Base-by-base conservation (phyloP, 2,113 vertebrate genomes). In the Neolamprologus brichardi region DNA sequence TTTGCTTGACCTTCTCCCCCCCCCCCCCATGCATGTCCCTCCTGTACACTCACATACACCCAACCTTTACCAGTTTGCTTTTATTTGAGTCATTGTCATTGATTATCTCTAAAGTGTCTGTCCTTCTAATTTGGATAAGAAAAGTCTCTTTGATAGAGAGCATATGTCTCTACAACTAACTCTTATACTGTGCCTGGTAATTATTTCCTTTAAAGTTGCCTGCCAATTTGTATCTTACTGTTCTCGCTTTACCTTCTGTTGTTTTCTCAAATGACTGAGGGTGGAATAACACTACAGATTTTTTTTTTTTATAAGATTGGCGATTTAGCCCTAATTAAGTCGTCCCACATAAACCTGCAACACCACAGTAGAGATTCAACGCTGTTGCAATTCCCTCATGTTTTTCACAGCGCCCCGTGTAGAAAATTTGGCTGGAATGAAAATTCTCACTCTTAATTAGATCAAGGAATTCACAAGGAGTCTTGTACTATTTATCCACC, bases 391-490 rank as follows among this genome's bases (percentile, higher is more conserved):
- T 88, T 92, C 83, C 84, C 86, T 82, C 84, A 82, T 86, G 75
- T 86, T 88, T 88, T 85, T 67, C 82, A 79, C 67, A 52, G 44
- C 51, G 2, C 67, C 81, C 79, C 23, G 72, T 75, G 83, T 84
- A 81, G 83, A 87, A 89, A 72, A 89, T 89, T 86, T 92, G 91
- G 86, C 88, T 89, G 72, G 3, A 90, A 84, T 85, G 52, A 39
- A 88, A 90, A 91, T 90, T 90, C 60, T 85, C 82, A 51, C 89
- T 88, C 87, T 89, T 94, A 94, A 95, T 94, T 93, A 94, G 92
- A 93, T 94, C 75, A 91, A 91, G 85, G 75, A 92, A 88, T 91
- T 87, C 70, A 84, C 79, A 39, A 83, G 78, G 88, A 72, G 84
- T 92, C 88, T 89, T 90, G 87, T 92, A 88, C 83, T 92, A 92